These are phyloP conservation scores for Archivesica marissinica DNA, from an alignment of 1,140 invertebrate genomes.

Conservation along the genomic window DNA sequence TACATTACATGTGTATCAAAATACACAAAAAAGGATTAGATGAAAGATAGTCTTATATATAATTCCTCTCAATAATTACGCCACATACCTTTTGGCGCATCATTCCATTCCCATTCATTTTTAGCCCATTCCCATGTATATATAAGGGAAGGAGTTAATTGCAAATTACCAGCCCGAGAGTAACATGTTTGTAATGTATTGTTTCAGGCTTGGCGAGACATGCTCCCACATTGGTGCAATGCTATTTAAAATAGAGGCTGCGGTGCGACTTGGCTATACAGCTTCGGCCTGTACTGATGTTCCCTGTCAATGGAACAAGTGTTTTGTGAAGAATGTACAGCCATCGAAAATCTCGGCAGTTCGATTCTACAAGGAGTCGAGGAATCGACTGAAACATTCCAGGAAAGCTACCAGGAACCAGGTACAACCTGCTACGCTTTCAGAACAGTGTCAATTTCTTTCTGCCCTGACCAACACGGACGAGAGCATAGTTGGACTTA, in stretches of 20 bases:
- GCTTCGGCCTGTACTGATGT: slow-evolving; percentile 16
- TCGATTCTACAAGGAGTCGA: background rate
- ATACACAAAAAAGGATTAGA: no score
- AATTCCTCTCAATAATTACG: no score
- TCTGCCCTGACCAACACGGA: background rate
- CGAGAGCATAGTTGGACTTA: background rate
- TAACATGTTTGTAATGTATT: background rate
- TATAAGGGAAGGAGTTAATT: no score
- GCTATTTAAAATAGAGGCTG: slow-evolving; percentile 48
- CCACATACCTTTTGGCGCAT: no score
- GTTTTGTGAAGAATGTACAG: slow-evolving; percentile 58
- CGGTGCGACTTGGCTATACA: slow-evolving; percentile 19
- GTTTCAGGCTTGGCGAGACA: slow-evolving; percentile 56
- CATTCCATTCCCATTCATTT: no score
- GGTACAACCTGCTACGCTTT: background rate
- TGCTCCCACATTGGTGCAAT: slow-evolving; percentile 49
- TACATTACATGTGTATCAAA: no score
- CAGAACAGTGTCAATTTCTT: background rate
- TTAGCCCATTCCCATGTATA: no score
- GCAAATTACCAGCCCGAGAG: no score
- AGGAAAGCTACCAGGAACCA: background rate
- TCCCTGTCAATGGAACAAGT: slow-evolving; percentile 45
- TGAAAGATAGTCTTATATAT: no score
- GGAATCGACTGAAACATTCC: background rate
- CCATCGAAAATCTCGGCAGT: no score